Base-by-base conservation (phyloP, 1,140 invertebrate species). In the Lordiphosa stackelbergi region DNA sequence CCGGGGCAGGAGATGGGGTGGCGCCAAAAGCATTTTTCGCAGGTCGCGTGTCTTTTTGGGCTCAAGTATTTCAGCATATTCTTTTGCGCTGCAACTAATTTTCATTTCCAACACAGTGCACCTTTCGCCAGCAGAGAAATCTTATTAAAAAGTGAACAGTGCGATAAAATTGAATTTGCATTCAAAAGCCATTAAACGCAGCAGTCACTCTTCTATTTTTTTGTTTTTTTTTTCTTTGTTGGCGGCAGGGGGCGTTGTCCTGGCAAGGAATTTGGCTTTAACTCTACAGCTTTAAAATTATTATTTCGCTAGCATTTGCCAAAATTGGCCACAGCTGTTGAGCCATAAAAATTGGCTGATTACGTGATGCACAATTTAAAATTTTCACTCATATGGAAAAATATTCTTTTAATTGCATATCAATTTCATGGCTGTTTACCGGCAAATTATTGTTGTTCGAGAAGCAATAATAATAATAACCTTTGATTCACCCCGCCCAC, bases 81-180 rank as follows among this genome's bases (percentile, higher is more conserved):
- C 37, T 43, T 45, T 57, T 66, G 51, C 63, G 65, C 75, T 81
- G 75, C 75, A 83, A 81, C 75, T 83, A 81, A 83, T 81, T 81
- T 81, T 83, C 77, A 84, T 83, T 77, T 81, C 72, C 78, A 77
- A 52, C 72, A 73, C 72, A 83, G 68, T 81, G 77, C 77, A 83
- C 77, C 77, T 81, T 83, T 81, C 59, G 64, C 56, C 69, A 53
- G 31, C 54, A 53, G 64, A 49, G 61, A 86, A 81, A 71, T 86
- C 85, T 86, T 86, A 86, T 86, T 86, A 86, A 86, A 86, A 86
- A 78, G 66, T 78, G 79, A 86, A 86, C 85, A 86, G 85, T 86
- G 79, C 85, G 85, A 87, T 87, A 87, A 87, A 87, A 87, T 86
- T 87, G 81, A 84, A 87, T 87, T 87, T 87, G 85, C 85, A 87